phyloP scores from a whole-genome alignment of 2,888 invertebrate genomes.

The Orthonevra nobilis region DNA sequence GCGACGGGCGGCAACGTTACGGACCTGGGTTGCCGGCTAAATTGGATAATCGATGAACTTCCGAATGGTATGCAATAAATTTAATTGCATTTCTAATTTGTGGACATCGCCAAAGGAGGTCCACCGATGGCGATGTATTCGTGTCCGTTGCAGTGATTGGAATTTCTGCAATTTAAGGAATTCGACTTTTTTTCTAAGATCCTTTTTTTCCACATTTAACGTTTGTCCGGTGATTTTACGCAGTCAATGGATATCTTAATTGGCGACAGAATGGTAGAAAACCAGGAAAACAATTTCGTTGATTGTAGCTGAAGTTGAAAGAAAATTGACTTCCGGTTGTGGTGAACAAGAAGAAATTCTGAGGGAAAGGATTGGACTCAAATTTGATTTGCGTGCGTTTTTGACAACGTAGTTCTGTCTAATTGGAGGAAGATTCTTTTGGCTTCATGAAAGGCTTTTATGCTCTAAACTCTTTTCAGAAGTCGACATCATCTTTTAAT shows the following conservation, averaged over 20 bases:
- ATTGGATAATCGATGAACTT: constrained; percentile 64
- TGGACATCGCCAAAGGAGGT: constrained; percentile 43
- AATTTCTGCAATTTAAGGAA: constrained; percentile 28
- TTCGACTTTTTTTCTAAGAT: constrained; percentile 17
- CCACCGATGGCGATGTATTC: constrained; percentile 58
- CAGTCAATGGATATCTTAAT: constrained; percentile 38
- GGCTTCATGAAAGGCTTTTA: no score
- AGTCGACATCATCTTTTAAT: no score
- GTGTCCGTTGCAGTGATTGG: constrained; percentile 42
- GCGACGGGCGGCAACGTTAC: not conserved
- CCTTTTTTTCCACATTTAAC: not conserved
- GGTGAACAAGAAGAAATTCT: not conserved
- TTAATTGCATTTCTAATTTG: constrained; percentile 70
- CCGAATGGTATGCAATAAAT: constrained; percentile 57
- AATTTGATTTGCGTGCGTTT: no score
- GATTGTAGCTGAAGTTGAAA: not conserved
- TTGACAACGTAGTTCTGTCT: no score
- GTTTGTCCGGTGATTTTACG: constrained; percentile 1
- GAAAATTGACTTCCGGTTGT: not conserved
- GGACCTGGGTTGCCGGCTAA: constrained; percentile 22
- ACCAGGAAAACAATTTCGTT: not conserved
- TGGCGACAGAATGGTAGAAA: constrained; percentile 4
- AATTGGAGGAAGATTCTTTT: no score
- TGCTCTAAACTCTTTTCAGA: no score
- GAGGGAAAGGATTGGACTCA: no score